Evolutionary conservation across 1,140 invertebrate species (phyloP).

Genomic region (Polyergus mexicanus): DNA sequence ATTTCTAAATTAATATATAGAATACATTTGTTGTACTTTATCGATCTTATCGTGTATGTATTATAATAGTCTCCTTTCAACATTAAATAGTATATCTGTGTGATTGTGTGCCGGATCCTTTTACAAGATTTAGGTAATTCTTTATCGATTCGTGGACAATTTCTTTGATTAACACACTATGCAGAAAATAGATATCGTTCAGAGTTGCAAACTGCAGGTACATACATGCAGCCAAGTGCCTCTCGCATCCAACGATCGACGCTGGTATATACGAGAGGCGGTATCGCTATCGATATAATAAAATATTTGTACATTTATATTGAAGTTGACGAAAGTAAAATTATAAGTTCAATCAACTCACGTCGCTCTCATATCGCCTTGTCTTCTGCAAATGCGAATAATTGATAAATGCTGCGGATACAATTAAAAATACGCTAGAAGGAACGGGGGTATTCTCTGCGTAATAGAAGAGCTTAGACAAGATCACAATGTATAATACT

Average conservation of each 20-base stretch:
- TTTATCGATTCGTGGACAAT: background rate
- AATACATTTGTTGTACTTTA: slow-evolving; percentile 39
- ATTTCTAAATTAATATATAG: slow-evolving; percentile 21
- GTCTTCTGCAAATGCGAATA: background rate
- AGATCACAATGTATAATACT: slow-evolving; percentile 84
- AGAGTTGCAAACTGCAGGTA: slow-evolving; percentile 32
- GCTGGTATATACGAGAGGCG: background rate
- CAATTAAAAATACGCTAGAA: slow-evolving; percentile 31
- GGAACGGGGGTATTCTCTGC: slow-evolving; percentile 31
- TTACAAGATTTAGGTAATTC: slow-evolving; percentile 19
- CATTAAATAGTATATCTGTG: slow-evolving; percentile 14
- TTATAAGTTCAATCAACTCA: background rate
- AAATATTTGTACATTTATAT: slow-evolving; percentile 60
- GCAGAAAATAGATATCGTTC: slow-evolving; percentile 44
- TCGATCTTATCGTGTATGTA: slow-evolving; percentile 21
- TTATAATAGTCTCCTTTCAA: slow-evolving; percentile 34
- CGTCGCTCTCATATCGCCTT: background rate
- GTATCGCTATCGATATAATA: slow-evolving; percentile 28
- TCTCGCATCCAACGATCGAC: slow-evolving; percentile 13
- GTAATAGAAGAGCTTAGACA: slow-evolving; percentile 44
- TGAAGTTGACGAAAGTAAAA: slow-evolving; percentile 30
- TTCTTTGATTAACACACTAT: slow-evolving; percentile 20
- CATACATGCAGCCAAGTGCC: slow-evolving; percentile 5
- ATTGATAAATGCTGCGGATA: slow-evolving; percentile 1
- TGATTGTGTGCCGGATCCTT: slow-evolving; percentile 12